Conservation (phyloP, 2,888 invertebrate genomes). For the Coelinius sp. region DNA sequence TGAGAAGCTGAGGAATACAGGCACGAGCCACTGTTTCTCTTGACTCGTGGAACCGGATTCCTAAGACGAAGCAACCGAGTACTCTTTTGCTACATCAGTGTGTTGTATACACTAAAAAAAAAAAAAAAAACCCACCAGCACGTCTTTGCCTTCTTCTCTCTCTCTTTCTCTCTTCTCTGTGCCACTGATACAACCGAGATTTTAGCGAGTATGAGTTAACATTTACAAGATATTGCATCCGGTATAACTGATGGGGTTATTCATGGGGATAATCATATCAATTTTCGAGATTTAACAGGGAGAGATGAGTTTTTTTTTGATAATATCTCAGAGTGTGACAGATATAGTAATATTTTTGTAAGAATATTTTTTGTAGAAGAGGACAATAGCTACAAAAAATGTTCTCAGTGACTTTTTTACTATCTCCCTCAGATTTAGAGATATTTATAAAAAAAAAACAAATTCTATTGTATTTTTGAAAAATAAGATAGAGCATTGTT, state of each 20-base stretch:
- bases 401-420: too few species aligned
- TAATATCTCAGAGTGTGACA: too few species aligned
- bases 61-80: constrained; percentile 40
- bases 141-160: neutral
- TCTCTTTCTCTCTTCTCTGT: neutral
- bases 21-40: constrained; percentile 27
- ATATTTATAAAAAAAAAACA: too few species aligned
- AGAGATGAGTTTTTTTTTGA: too few species aligned
- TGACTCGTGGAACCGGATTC: constrained; percentile 53
- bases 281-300: too few species aligned
- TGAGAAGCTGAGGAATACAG: neutral
- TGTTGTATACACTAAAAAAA: constrained; percentile 18
- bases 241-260: constrained; percentile 18
- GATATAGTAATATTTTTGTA: too few species aligned
- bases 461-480: too few species aligned
- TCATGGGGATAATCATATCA: neutral
- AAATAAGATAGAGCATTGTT: neutral
- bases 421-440: too few species aligned
- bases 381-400: too few species aligned
- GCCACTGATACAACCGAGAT: constrained; percentile 17
- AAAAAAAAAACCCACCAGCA: constrained; percentile 4
- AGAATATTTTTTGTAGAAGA: too few species aligned
- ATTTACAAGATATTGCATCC: constrained; percentile 28
- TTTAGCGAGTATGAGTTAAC: constrained; percentile 9
- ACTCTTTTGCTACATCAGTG: constrained; percentile 9